Evolutionary conservation across 2,797 vertebrate species (phyloP), one percentile per base, ranked within the genome.

Genomic region (Parauchenoglanis punctatus): DNA sequence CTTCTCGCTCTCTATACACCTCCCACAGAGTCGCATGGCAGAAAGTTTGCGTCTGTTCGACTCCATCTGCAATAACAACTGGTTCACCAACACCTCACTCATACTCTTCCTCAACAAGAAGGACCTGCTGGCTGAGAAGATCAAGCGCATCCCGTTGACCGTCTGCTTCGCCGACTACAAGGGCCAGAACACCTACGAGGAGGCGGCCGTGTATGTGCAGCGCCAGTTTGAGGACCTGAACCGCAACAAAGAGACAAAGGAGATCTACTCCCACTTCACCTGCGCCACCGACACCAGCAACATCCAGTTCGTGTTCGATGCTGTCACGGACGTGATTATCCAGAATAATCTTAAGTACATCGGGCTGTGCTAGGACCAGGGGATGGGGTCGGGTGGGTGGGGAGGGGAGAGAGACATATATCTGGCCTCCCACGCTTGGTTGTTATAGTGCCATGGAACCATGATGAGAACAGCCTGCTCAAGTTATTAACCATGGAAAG

Each of bases 341-440:
- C 99, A 99, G 96, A 99, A 99, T 96, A 99, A 99, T 96, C 98
- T 99, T 91, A 99, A 99, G 95, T 99, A 99, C 93, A 99, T 99
- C 85, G 99, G 99, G 91, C 96, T 99, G 93, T 99, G 99, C 97
- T 99, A 98, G 97, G 94, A 93, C 93, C 88, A 89, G 94, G 93
- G 78, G 87, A 78, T 35, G 1, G 75, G 61, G 84, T 91, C 76
- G 87, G 89, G 78, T 18, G 40, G 86, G 73, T 58, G 77, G 61
- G 58, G 75, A 67, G 54, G 67, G n/a, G 52, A 80, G 59, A 78
- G 11, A 23, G 56, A 75, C 15, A 75, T 49, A 52, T 46, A 63
- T 85, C 35, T 81, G n/a, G 75, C 28, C 28, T 67, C 54, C 40
- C 59, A 84, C 52, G 6, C 58, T 81, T n/a, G 46, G 15, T 87